Evolutionary conservation across 2,113 vertebrate genomes (phyloP), one percentile per base, ranked within the genome.

Genomic region (Dascyllus trimaculatus): DNA sequence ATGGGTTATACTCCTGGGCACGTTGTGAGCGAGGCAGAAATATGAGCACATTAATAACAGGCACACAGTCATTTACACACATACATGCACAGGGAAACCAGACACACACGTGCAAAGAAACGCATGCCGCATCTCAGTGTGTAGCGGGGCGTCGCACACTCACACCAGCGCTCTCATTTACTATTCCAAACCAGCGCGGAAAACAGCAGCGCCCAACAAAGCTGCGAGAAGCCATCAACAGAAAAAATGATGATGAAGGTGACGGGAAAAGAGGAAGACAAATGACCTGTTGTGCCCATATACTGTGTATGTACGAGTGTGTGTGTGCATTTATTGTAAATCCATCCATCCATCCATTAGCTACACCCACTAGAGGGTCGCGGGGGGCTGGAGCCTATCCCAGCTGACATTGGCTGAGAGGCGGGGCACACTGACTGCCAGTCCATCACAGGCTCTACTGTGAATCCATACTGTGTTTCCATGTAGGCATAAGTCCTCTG

Each of bases 21-120:
- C 78, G 65, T 57, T 68, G 68, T 65, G 60, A 77, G 62, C 25
- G 58, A 59, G 70, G 43, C 59, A 68, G 74, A 85, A 67, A 73
- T 78, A 82, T 71, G 79, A 54, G 61, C 57, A 35, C 82, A 85
- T 90, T 77, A 67, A 78, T 84, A 79, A 76, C 62, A 75, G 24
- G 19, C n/a, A 40, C 64, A 52, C 52, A 43, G 65, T 38, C 52
- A 67, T 59, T 38, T 56, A 21, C 2, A 1, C 62, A 67, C 77
- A 65, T 32, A 71, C 62, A 40, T 15, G 4, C 38, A 69, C 6
- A 46, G 21, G n/a, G n/a, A n/a, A 52, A 57, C 38, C 46, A 40
- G 13, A 57, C 72, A 40, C 54, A 57, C 14, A 21, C 45, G 29
- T 29, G 48, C 19, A 46, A 17, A 35, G 18, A 66, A 21, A 52